Evolutionary conservation across 2,797 vertebrate species (phyloP).

Genomic region (Lithobates sylvaticus): DNA sequence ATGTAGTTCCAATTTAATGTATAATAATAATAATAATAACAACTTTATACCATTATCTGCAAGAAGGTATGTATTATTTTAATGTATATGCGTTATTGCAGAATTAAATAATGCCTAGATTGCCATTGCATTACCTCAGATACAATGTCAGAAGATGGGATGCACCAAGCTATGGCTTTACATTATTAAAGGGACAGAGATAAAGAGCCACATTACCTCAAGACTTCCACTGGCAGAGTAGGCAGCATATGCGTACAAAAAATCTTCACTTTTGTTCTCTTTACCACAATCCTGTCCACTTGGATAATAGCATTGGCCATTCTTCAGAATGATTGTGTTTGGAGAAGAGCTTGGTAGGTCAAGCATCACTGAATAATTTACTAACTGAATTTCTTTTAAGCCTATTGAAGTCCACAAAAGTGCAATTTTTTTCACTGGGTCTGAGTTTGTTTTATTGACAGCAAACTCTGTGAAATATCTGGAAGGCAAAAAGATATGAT

Average conservation of each 20-base stretch:
- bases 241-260: constrained; percentile 84
- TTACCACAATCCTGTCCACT: constrained; percentile 82
- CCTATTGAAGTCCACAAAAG: constrained; percentile 86
- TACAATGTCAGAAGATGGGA: background rate
- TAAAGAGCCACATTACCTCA: constrained; percentile 82
- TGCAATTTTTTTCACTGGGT: constrained; percentile 79
- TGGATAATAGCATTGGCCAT: constrained; percentile 86
- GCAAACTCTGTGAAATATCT: constrained; percentile 82
- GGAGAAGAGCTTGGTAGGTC: constrained; percentile 83
- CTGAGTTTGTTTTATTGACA: constrained; percentile 75
- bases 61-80: no score
- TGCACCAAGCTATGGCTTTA: constrained; percentile 26
- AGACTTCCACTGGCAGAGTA: constrained; percentile 90
- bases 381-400: constrained; percentile 84
- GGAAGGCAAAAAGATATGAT: constrained; percentile 57
- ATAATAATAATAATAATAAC: no score
- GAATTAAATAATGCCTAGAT: constrained; percentile 19
- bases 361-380: constrained; percentile 89
- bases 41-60: no score
- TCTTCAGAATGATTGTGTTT: constrained; percentile 81
- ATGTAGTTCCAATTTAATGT: no score
- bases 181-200: constrained; percentile 74
- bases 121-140: background rate
- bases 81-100: no score
- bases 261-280: constrained; percentile 71